These are phyloP conservation scores for Monochamus saltuarius DNA, from an alignment of 1,140 invertebrate species.

Conservation along the genomic window DNA sequence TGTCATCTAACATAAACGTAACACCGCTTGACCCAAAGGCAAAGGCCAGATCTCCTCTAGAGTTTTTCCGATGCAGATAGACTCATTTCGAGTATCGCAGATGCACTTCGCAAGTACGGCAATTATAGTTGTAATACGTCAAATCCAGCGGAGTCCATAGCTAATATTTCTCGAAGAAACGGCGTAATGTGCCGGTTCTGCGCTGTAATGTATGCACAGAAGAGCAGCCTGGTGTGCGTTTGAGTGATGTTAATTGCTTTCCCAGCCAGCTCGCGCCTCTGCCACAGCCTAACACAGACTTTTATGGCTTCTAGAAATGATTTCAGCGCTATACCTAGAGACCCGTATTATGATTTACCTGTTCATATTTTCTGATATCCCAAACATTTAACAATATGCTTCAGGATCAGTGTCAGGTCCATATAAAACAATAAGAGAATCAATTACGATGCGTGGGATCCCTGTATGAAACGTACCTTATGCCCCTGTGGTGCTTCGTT, in stretches of 20 bases:
- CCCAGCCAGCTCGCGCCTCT: conserved; percentile 34
- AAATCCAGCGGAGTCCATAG: conserved; percentile 33
- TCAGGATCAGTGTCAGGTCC: not conserved
- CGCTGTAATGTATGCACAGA: conserved; percentile 31
- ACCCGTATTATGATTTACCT: not conserved
- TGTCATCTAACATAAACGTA: conserved; percentile 18
- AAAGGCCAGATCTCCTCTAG: conserved; percentile 4
- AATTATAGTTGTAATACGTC: conserved; percentile 24
- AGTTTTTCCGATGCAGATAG: conserved; percentile 14
- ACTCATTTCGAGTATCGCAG: conserved; percentile 14
- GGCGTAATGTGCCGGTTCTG: conserved; percentile 29
- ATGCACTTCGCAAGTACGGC: too few species aligned
- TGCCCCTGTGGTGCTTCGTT: too few species aligned
- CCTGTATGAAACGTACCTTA: not conserved
- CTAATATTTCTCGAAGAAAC: conserved; percentile 34
- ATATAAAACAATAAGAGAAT: not conserved
- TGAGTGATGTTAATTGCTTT: conserved; percentile 42
- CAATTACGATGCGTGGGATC: not conserved
- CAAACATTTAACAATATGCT: not conserved
- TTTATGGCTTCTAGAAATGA: too few species aligned
- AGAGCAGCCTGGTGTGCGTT: conserved; percentile 32
- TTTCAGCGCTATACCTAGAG: not conserved
- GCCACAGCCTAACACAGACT: not conserved
- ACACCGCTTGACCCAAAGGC: conserved; percentile 19
- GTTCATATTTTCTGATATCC: not conserved